Conservation (phyloP, 2,113 vertebrate species). For the Struthidea cinerea region DNA sequence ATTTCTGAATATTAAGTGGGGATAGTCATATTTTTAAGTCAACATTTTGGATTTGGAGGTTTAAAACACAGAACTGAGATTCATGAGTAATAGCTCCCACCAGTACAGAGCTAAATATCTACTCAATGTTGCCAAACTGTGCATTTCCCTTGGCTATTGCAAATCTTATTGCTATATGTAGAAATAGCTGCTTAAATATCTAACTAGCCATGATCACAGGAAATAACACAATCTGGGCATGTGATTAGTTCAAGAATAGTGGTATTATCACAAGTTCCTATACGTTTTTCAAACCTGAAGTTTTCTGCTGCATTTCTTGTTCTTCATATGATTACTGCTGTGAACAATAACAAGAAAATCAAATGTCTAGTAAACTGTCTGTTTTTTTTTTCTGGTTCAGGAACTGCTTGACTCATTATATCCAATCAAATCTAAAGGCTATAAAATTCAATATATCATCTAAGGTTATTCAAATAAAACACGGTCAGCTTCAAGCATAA, state of each 20-base stretch:
- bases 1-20: not conserved
- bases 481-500: not conserved
- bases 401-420: not conserved
- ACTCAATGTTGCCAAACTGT: not conserved
- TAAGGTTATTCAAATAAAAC: conserved; percentile 30
- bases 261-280: not conserved
- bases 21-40: not conserved
- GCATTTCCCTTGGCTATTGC: not conserved
- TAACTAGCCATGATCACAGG: not conserved
- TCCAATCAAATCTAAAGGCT: not conserved
- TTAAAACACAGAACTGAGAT: not conserved
- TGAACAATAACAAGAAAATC: not conserved
- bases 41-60: not conserved
- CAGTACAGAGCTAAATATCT: not conserved
- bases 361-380: not conserved
- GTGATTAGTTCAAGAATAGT: not conserved
- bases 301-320: not conserved
- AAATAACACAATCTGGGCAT: not conserved
- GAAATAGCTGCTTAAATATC: not conserved
- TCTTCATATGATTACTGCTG: not conserved
- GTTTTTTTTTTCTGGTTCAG: conserved; percentile 1
- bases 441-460: conserved; percentile 20
- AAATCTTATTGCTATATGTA: not conserved
- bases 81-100: not conserved
- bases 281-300: not conserved